Percentiles rank a stretch among this genome's conserved stretches.
These are phyloP conservation scores for Choristoneura fumiferana DNA, from an alignment of 1,140 invertebrate genomes.

Conservation along the genomic window DNA sequence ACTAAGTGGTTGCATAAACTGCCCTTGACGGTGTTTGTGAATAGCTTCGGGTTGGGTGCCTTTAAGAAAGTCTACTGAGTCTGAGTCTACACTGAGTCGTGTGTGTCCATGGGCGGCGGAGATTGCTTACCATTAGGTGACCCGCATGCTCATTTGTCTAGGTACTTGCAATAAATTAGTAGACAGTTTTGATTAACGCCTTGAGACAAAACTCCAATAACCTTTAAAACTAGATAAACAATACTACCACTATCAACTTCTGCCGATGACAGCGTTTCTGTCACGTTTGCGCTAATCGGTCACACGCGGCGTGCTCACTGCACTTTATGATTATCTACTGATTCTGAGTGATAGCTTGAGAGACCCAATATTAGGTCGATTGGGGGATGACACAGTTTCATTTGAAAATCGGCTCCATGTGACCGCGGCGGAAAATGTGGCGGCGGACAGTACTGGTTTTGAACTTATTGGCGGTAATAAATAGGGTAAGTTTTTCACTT, in stretches of 20 bases:
- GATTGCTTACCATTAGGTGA: no score
- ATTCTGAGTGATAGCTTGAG: slow-evolving; percentile 2
- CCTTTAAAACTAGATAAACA: background rate
- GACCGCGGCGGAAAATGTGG: slow-evolving; percentile 36
- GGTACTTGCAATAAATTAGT: no score
- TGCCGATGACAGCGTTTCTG: slow-evolving; percentile 2
- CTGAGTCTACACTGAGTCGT: no score
- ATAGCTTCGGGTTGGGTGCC: no score
- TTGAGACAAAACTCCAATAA: background rate
- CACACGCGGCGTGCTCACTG: background rate
- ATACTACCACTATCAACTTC: background rate
- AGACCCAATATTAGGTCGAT: slow-evolving; percentile 19
- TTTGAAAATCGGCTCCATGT: slow-evolving; percentile 28
- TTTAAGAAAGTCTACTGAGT: no score
- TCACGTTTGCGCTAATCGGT: slow-evolving; percentile 10
- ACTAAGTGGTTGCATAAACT: no score
- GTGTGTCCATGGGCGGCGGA: no score
- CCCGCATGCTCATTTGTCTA: no score
- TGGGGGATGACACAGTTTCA: slow-evolving; percentile 10
- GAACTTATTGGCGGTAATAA: slow-evolving; percentile 22
- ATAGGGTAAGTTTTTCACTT: slow-evolving; percentile 38
- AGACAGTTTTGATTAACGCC: no score
- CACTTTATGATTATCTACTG: background rate
- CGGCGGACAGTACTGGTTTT: slow-evolving; percentile 29
- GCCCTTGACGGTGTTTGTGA: no score